These are phyloP conservation scores for Melitaea athalia DNA, from an alignment of 2,888 invertebrate genomes.

Conservation along the genomic window DNA sequence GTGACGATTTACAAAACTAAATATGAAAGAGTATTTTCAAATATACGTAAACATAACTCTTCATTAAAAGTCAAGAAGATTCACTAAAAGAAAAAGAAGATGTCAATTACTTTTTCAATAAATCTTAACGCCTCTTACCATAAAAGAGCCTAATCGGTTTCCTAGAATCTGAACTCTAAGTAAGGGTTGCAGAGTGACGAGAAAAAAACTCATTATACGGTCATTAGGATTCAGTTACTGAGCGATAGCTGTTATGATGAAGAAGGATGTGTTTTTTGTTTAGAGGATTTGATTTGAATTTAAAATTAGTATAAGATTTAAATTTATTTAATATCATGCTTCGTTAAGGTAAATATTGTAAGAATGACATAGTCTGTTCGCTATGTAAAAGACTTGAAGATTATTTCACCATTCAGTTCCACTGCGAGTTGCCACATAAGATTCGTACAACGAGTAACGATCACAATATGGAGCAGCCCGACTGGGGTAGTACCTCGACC, in stretches of 20 bases:
- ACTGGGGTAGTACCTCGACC: too few species aligned
- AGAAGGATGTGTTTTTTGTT: conserved; percentile 6
- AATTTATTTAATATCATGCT: too few species aligned
- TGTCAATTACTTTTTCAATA: conserved; percentile 8
- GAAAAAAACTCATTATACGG: conserved; percentile 50
- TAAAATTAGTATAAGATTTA: not conserved
- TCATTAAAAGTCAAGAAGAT: not conserved
- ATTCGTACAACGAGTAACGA: too few species aligned
- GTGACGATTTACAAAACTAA: too few species aligned
- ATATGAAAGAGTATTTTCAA: too few species aligned
- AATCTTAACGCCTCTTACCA: conserved; percentile 31
- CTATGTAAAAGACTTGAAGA: too few species aligned
- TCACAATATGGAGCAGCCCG: too few species aligned
- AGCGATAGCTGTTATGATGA: conserved; percentile 2
- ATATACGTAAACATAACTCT: too few species aligned
- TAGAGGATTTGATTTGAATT: conserved; percentile 1
- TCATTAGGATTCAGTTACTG: conserved; percentile 44
- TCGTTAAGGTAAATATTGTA: too few species aligned
- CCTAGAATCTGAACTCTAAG: conserved; percentile 42
- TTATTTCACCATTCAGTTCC: too few species aligned
- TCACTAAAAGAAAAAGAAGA: not conserved
- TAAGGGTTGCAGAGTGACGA: conserved; percentile 24
- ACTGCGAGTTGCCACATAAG: too few species aligned
- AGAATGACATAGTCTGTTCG: too few species aligned
- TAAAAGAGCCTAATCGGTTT: conserved; percentile 41